Percentiles rank a stretch among this genome's conserved stretches.
These are phyloP conservation scores for Semnopithecus entellus DNA, from an alignment of 2,113 vertebrate species.

Conservation along the genomic window DNA sequence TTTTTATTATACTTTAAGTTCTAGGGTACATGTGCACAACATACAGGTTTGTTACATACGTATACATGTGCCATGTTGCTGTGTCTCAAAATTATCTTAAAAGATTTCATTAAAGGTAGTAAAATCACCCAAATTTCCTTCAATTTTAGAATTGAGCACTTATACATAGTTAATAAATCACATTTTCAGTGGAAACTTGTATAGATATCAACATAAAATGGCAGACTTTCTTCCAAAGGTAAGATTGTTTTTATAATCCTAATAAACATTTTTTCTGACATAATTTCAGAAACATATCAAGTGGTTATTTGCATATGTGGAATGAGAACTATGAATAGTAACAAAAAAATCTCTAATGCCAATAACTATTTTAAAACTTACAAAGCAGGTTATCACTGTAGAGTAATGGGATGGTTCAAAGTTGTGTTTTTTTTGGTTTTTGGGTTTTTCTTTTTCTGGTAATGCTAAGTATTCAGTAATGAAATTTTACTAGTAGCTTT, in stretches of 20 bases:
- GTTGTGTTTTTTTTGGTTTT: background rate
- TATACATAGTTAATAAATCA: conserved; percentile 4
- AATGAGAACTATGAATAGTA: background rate
- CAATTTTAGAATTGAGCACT: conserved; percentile 1
- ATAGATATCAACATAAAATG: background rate
- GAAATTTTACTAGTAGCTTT: background rate
- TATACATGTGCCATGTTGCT: no score
- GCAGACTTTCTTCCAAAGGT: background rate
- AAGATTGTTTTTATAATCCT: conserved; percentile 11
- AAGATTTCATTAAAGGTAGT: background rate
- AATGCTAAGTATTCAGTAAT: background rate
- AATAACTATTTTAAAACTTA: background rate
- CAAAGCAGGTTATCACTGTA: background rate
- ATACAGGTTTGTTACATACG: no score
- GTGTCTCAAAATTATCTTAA: background rate
- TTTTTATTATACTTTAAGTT: no score
- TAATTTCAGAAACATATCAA: background rate
- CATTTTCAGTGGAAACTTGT: background rate
- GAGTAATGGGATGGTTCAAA: background rate
- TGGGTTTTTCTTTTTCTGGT: background rate
- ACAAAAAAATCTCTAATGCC: background rate
- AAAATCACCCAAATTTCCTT: conserved; percentile 20
- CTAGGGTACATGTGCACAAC: no score
- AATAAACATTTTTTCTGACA: background rate
- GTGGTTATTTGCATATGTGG: background rate